Conservation (phyloP, 1,140 invertebrate genomes). For the Vanessa tameamea region DNA sequence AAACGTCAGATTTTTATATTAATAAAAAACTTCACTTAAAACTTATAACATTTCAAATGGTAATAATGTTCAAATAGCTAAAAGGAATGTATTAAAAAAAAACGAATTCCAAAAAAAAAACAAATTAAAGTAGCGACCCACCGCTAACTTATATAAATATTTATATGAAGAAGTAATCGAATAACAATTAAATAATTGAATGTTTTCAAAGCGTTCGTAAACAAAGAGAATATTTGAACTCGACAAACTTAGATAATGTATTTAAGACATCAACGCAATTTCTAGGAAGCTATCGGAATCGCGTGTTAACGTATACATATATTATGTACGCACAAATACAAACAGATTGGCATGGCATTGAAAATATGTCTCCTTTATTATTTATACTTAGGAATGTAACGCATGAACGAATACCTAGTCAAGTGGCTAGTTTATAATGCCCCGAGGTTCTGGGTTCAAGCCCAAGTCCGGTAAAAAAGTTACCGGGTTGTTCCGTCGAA, state of each 20-base stretch:
- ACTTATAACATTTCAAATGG: no score
- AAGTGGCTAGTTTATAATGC: no score
- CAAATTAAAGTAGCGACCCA: no score
- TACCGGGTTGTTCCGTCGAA: no score
- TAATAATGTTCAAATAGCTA: no score
- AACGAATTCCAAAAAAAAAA: no score
- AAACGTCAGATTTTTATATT: no score
- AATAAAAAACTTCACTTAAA: no score
- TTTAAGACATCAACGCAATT: not conserved
- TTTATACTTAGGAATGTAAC: not conserved
- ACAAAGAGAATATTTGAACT: not conserved
- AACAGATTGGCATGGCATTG: not conserved
- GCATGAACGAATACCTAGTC: no score
- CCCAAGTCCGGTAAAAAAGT: no score
- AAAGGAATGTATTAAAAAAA: no score
- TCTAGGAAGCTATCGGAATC: not conserved
- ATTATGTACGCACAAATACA: not conserved
- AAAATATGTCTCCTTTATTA: not conserved
- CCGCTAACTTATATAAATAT: not conserved
- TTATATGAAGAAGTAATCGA: not conserved
- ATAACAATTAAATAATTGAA: not conserved
- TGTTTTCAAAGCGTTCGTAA: not conserved
- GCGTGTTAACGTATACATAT: not conserved
- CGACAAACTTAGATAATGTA: not conserved
- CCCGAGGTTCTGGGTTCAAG: no score